Evolutionary conservation across 2,113 vertebrate genomes (phyloP).

Genomic region (Hoplias malabaricus): DNA sequence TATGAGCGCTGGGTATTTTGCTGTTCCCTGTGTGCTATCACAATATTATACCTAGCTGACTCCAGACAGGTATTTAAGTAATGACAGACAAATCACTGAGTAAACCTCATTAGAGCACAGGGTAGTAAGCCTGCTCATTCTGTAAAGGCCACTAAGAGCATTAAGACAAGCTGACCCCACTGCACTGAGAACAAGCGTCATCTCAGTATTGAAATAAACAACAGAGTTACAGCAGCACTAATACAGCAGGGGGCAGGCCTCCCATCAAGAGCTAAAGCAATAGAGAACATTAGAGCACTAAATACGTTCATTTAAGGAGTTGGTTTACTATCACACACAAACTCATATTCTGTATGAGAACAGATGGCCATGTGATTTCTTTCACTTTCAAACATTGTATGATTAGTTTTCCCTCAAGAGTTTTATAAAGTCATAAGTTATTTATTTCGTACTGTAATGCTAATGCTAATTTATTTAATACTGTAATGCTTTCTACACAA

Average conservation of each 20-base stretch:
- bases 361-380: too few relatives aligned
- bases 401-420: too few relatives aligned
- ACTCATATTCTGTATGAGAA: too few relatives aligned
- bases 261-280: not conserved
- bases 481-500: too few relatives aligned
- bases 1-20: not conserved
- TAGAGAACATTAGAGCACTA: not conserved
- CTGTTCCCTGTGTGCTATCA: not conserved
- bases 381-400: too few relatives aligned
- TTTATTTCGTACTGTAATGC: too few relatives aligned
- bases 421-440: too few relatives aligned
- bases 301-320: too few relatives aligned
- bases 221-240: not conserved
- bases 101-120: not conserved
- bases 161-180: slow-evolving; percentile 20
- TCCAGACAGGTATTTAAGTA: not conserved
- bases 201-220: slow-evolving; percentile 14
- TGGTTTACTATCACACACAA: not conserved
- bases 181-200: slow-evolving; percentile 9
- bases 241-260: not conserved
- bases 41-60: not conserved
- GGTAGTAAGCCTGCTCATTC: not conserved
- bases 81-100: not conserved
- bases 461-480: too few relatives aligned
- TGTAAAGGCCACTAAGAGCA: slow-evolving; percentile 18